Evolutionary conservation across 23 tunicate species (phyloP).

Genomic region (Oikopleura dioica): DNA sequence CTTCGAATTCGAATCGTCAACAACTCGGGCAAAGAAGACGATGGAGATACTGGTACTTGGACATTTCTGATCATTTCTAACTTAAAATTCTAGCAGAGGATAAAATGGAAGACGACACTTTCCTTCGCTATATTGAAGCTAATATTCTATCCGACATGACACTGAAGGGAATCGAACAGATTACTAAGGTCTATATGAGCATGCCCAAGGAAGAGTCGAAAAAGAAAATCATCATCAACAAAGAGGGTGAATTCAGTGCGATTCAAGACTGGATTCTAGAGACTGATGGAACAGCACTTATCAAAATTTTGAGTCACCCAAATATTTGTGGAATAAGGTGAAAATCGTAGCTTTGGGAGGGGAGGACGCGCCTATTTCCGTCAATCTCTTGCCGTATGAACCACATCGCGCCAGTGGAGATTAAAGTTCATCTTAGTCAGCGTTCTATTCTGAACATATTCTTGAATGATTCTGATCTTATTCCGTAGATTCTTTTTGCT

Average conservation of each 20-base stretch:
- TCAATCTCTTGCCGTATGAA: too few relatives aligned
- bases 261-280: slow-evolving; percentile 97
- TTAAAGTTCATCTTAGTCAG: too few relatives aligned
- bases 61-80: too few relatives aligned
- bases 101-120: slow-evolving; percentile 97
- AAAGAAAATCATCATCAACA: slow-evolving; percentile 65
- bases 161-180: slow-evolving; percentile 80
- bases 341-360: too few relatives aligned
- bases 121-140: slow-evolving; percentile 90
- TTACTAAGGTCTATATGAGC: slow-evolving; percentile 92
- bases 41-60: too few relatives aligned
- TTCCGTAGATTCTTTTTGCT: too few relatives aligned
- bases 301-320: slow-evolving; percentile 51
- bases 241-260: slow-evolving; percentile 87
- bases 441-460: too few relatives aligned
- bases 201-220: slow-evolving; percentile 93
- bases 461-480: too few relatives aligned
- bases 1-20: slow-evolving; percentile 84
- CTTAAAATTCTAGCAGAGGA: slow-evolving; percentile 15
- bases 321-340: slow-evolving; percentile 83
- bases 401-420: too few relatives aligned
- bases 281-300: slow-evolving; percentile 89
- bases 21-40: slow-evolving; percentile 7
- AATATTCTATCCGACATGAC: slow-evolving; percentile 95
- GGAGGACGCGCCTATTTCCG: too few relatives aligned